Conservation (phyloP, 2,888 invertebrate species). For the Lasius platythorax region DNA sequence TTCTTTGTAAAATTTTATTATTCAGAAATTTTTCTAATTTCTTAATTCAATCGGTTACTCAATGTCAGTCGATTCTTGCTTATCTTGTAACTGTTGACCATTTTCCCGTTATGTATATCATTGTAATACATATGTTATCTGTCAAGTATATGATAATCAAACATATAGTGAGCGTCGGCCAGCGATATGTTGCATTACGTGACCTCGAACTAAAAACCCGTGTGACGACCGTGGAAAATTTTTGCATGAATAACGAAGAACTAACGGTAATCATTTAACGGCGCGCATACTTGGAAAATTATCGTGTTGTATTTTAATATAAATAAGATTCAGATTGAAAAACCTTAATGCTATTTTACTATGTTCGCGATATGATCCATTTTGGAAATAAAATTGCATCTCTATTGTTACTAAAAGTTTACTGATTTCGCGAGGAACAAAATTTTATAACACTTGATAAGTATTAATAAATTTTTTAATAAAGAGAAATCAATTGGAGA, state of each 20-base stretch:
- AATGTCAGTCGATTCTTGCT: background rate
- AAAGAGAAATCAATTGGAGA: background rate
- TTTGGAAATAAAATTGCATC: background rate
- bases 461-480: background rate
- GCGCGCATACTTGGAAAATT: conserved; percentile 43
- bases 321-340: background rate
- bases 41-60: background rate
- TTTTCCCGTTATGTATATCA: conserved; percentile 26
- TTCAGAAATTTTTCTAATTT: background rate
- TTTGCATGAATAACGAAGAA: conserved; percentile 49
- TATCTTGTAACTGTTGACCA: conserved; percentile 14
- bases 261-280: conserved; percentile 59
- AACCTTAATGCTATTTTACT: background rate
- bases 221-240: conserved; percentile 5
- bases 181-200: background rate
- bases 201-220: conserved; percentile 28
- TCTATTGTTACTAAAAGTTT: background rate
- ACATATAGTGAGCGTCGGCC: conserved; percentile 25
- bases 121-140: conserved; percentile 26
- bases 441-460: background rate
- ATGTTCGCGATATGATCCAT: background rate
- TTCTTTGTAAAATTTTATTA: background rate
- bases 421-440: background rate
- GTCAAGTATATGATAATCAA: conserved; percentile 46
- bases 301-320: conserved; percentile 31